Evolutionary conservation across 2,888 invertebrate genomes (phyloP), one percentile per base, ranked within the genome.

Genomic region (Amphipoea lucens): DNA sequence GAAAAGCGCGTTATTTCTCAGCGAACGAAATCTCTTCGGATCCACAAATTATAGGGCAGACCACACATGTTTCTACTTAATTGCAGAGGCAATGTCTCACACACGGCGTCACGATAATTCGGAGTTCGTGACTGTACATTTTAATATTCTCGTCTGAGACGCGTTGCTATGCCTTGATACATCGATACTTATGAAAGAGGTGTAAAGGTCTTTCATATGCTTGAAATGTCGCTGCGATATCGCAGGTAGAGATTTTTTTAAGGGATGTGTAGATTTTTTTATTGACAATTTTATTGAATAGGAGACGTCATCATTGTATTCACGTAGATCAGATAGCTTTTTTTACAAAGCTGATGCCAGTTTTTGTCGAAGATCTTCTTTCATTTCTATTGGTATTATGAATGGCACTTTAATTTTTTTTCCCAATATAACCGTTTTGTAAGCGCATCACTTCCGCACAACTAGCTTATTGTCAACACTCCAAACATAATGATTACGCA

Each of bases 161-260:
- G 90, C 93, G 95, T 95, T 94, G 95, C 95, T 94, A 95, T 93
- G 95, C 91, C 87, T 92, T 94, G 95, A 94, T 95, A 96, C 92
- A 94, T 96, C 96, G 91, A 96, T 96, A 95, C 83, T 86, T 88
- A 85, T 87, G 81, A 85, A 83, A 74, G 68, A 70, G 63, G 67
- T 45, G 48, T 82, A 83, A 80, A 71, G 87, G 69, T 71, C 69
- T 75, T 86, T 82, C 85, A 87, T 74, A 83, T 63, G 45, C 17
- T 12, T 57, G 7, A 60, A 40, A 20, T 65, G 60, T 74, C 81
- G 76, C 69, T 63, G 72, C 77, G 74, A 76, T 29, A 29, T 51
- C 11, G 36, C 71, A 69, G 76, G 86, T 86, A 86, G 36, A 54
- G 20, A 6, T 29, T 78, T 73, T 72, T 36, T 23, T 76, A 17